These are phyloP conservation scores for Miniopterus natalensis DNA, from an alignment of 2,113 vertebrate species.

Conservation along the genomic window DNA sequence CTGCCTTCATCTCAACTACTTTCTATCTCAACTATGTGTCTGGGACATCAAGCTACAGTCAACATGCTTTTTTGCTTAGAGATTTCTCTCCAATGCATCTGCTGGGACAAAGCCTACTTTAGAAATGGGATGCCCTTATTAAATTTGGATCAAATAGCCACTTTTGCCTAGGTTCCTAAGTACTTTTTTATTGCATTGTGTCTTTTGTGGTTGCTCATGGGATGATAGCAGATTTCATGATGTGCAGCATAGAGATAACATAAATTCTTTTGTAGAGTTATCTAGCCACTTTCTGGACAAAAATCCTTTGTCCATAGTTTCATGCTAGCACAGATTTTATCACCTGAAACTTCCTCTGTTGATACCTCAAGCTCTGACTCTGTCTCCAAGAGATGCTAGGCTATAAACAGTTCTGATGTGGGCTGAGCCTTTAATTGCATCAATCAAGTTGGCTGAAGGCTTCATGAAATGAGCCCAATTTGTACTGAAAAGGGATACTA, in stretches of 20 bases:
- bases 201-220: not conserved
- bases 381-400: not conserved
- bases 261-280: not conserved
- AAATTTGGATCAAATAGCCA: not conserved
- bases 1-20: not conserved
- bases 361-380: not conserved
- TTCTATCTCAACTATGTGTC: not conserved
- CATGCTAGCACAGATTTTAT: not conserved
- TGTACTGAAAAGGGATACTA: not conserved
- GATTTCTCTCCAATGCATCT: not conserved
- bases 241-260: not conserved
- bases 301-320: not conserved
- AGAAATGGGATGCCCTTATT: not conserved
- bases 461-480: not conserved
- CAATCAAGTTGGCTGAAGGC: not conserved
- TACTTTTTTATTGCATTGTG: not conserved
- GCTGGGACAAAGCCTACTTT: not conserved
- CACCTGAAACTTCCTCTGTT: not conserved
- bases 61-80: not conserved
- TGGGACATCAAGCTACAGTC: not conserved
- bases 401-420: not conserved
- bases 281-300: not conserved
- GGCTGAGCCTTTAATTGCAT: not conserved
- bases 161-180: not conserved
- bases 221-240: not conserved